Conservation (phyloP, 1,140 invertebrate genomes). For the Danaus plexippus region DNA sequence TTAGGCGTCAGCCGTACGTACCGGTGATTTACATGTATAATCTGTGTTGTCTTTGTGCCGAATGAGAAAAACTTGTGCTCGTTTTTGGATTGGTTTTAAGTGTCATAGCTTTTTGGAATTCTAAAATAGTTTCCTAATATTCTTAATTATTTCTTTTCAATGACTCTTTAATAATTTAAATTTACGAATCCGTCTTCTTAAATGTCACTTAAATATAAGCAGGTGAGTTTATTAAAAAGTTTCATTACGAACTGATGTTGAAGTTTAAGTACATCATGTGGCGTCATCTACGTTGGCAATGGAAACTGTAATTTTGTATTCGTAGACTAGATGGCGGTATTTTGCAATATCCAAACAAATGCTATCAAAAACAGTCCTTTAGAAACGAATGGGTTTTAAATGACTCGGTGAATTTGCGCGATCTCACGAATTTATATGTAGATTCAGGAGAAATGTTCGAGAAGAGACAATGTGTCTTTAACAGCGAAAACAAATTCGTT, state of each 20-base stretch:
- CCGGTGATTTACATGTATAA: too few species aligned
- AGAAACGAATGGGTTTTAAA: slow-evolving; percentile 57
- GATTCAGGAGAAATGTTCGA: slow-evolving; percentile 56
- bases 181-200: too few species aligned
- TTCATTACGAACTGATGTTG: too few species aligned
- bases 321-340: slow-evolving; percentile 11
- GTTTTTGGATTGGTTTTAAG: background rate
- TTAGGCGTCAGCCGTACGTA: slow-evolving; percentile 1
- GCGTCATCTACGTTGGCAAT: too few species aligned
- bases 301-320: slow-evolving; percentile 1
- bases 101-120: too few species aligned
- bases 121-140: too few species aligned
- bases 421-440: slow-evolving; percentile 59
- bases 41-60: slow-evolving; percentile 3
- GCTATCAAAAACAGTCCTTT: slow-evolving; percentile 1
- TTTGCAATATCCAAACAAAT: slow-evolving; percentile 22
- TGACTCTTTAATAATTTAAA: too few species aligned
- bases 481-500: slow-evolving; percentile 16
- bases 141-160: too few species aligned
- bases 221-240: too few species aligned
- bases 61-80: slow-evolving; percentile 1
- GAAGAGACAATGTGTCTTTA: slow-evolving; percentile 32
- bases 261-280: too few species aligned
- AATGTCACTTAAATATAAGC: too few species aligned
- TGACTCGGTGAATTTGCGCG: slow-evolving; percentile 55